Percentiles rank a stretch among this genome's conserved stretches.
Conservation (phyloP, 2,888 invertebrate genomes). For the Junonia oenone region DNA sequence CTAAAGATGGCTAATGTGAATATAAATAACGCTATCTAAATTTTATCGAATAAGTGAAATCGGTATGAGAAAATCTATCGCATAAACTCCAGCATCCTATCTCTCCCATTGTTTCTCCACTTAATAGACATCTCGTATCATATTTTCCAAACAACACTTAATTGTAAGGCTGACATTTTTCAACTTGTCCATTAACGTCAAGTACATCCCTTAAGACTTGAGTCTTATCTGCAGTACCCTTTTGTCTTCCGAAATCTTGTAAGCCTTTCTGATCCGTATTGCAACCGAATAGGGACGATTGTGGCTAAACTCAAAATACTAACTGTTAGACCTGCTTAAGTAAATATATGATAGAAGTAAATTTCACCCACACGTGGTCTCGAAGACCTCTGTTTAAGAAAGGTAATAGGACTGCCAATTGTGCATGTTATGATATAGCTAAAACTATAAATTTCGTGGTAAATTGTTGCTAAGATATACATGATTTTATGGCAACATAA, state of each 20-base stretch:
- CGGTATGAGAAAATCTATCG: conserved; percentile 8
- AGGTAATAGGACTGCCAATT: conserved; percentile 34
- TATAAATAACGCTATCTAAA: not conserved
- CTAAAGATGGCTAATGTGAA: not conserved
- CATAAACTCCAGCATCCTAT: conserved; percentile 9
- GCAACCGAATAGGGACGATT: conserved; percentile 20
- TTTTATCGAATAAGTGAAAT: not conserved
- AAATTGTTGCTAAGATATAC: conserved; percentile 11
- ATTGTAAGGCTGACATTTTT: conserved; percentile 27
- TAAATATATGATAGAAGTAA: conserved; percentile 25
- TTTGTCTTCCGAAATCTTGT: conserved; percentile 17
- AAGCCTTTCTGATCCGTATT: conserved; percentile 16
- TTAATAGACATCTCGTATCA: conserved; percentile 17
- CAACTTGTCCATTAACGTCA: conserved; percentile 28
- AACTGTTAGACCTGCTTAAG: conserved; percentile 16
- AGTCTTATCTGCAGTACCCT: conserved; percentile 12
- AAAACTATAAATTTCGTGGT: conserved; percentile 18
- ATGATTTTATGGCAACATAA: not conserved
- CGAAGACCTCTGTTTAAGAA: conserved; percentile 27
- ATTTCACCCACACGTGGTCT: conserved; percentile 33
- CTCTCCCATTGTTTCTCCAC: conserved; percentile 15
- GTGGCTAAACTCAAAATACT: conserved; percentile 9
- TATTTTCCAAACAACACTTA: conserved; percentile 25
- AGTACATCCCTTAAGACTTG: conserved; percentile 19
- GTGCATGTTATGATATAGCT: conserved; percentile 31